A percentile compares a stretch with the other conserved stretches of the same genome.
phyloP scores from a whole-genome alignment of 2,888 invertebrate genomes.

The Ophion obscuratus region DNA sequence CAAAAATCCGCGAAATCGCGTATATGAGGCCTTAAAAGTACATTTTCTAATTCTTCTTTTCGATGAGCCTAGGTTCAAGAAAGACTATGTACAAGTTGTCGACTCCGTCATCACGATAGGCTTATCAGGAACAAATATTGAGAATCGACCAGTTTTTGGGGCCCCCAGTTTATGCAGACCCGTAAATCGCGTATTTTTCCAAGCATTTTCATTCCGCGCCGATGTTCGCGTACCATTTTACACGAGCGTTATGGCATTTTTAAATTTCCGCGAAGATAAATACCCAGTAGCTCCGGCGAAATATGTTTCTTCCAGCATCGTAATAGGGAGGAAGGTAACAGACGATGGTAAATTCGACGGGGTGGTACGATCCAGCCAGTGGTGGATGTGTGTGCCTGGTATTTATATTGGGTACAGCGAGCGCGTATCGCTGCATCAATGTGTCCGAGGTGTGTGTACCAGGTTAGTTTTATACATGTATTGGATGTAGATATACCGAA shows the following conservation, averaged over 20 bases:
- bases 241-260: background rate
- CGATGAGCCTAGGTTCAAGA: no score
- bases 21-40: no score
- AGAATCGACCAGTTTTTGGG: no score
- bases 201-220: no score
- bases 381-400: background rate
- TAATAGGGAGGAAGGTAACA: background rate
- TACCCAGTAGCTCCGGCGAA: background rate
- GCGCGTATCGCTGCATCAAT: background rate
- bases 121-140: no score
- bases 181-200: no score
- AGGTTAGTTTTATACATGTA: slow-evolving; percentile 8
- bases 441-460: background rate
- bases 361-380: background rate
- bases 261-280: background rate
- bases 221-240: background rate
- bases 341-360: slow-evolving; percentile 15
- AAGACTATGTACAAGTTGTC: no score
- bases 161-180: no score
- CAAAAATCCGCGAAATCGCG: no score
- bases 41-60: no score
- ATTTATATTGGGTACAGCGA: slow-evolving; percentile 14
- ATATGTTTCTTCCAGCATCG: background rate
- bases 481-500: slow-evolving; percentile 33
- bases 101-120: no score